phyloP scores from a whole-genome alignment of 2,113 vertebrate species.

The Ptilonorhynchus violaceus region DNA sequence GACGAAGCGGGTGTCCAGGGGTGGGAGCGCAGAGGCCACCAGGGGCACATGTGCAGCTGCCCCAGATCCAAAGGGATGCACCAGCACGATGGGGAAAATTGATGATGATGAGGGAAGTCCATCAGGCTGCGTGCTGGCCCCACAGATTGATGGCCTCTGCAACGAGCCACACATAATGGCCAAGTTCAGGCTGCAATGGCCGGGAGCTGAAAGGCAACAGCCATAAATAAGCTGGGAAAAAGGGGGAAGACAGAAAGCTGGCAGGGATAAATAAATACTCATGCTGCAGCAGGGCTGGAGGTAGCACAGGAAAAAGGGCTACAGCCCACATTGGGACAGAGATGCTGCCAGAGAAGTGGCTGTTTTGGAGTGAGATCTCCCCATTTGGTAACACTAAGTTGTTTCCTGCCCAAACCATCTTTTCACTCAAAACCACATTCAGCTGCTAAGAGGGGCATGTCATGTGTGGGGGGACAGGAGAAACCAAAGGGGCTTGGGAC shows the following conservation, averaged over 20 bases:
- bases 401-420: background rate
- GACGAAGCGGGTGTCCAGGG: background rate
- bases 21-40: background rate
- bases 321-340: background rate
- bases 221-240: slow-evolving; percentile 58
- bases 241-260: slow-evolving; percentile 48
- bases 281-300: background rate
- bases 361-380: background rate
- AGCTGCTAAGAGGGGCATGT: background rate
- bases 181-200: slow-evolving; percentile 39
- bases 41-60: slow-evolving; percentile 37
- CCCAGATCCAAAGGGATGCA: background rate
- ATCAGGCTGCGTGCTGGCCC: slow-evolving; percentile 21
- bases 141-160: slow-evolving; percentile 52
- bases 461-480: background rate
- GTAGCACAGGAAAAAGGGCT: background rate
- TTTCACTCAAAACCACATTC: background rate
- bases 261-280: slow-evolving; percentile 57
- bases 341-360: background rate
- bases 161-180: slow-evolving; percentile 48
- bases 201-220: slow-evolving; percentile 14
- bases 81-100: background rate
- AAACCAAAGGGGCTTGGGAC: background rate
- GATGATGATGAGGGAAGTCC: slow-evolving; percentile 61
- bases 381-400: background rate